Evolutionary conservation across 1,140 invertebrate species (phyloP).

Genomic region (Liolophura sinensis): DNA sequence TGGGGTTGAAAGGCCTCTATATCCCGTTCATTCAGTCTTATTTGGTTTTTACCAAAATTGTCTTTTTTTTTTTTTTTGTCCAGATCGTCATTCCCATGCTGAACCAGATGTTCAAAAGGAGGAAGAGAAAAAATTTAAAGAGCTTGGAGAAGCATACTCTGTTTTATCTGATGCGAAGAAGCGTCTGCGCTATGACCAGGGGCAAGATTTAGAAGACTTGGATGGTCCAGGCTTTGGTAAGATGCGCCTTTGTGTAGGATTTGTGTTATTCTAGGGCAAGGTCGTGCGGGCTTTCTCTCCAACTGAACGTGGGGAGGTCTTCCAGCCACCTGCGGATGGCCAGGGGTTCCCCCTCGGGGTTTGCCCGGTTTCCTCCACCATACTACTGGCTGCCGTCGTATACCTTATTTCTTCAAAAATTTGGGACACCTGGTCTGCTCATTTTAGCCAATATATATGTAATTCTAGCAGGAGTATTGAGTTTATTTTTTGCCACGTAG

Average conservation of each 20-base stretch:
- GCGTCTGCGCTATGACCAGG: slow-evolving; percentile 53
- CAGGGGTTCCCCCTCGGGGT: too few species aligned
- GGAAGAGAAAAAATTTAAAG: slow-evolving; percentile 74
- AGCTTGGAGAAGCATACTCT: slow-evolving; percentile 57
- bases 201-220: slow-evolving; percentile 55
- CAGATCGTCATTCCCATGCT: slow-evolving; percentile 87
- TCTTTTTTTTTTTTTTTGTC: background rate
- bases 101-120: slow-evolving; percentile 81
- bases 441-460: too few species aligned
- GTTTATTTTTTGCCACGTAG: too few species aligned
- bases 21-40: too few species aligned
- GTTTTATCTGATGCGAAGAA: slow-evolving; percentile 57
- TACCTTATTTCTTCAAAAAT: too few species aligned
- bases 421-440: too few species aligned
- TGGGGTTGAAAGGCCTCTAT: background rate
- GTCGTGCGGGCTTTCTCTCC: background rate
- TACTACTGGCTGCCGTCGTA: too few species aligned
- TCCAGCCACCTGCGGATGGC: too few species aligned
- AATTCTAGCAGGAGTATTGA: too few species aligned
- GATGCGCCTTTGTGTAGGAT: slow-evolving; percentile 13
- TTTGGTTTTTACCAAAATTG: background rate
- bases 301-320: too few species aligned
- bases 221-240: slow-evolving; percentile 36
- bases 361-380: too few species aligned
- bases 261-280: background rate